Evolutionary conservation across 92 coral and sea anemone genomes (phyloP), one percentile per base, ranked within the genome.

Genomic region (Galaxea fascicularis): DNA sequence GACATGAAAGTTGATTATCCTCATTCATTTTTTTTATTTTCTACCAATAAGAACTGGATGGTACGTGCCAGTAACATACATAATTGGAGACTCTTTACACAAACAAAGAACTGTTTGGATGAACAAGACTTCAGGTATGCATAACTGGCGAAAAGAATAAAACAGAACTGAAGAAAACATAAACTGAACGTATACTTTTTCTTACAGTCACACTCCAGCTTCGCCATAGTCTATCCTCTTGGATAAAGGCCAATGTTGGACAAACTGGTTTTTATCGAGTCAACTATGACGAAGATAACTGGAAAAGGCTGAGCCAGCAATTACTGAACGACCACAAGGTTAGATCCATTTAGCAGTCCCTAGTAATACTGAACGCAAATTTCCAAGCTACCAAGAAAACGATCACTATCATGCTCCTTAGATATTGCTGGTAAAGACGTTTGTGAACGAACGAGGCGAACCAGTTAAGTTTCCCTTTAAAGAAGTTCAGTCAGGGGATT

Each of bases 201-300:
- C 2, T 6, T 6, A 35, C 41, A 52, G 75, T 86, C 20, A 41
- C 79, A 18, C 41, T 58, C n/a, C 82, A 92, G 93, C 93, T 72
- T 80, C 56, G 76, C 81, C 13, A 28, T 56, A 69, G 63, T 41
- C 46, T 13, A 25, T 68, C 89, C 11, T 89, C 89, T 35, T 91
- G 94, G 94, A 57, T 91, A 20, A 91, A 91, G 64, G 94, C 88
- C 25, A 91, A 91, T 60, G 77, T 87, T 67, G 91, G 91, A 29
- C 94, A 91, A 57, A 91, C 88, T n/a, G 89, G 91, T 11, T 91
- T 83, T 44, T 87, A 87, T 78, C 94, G 94, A 70, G 91, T 91
- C 56, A 91, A 91, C 67, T 91, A 91, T 49, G 91, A 89, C 22
- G 74, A 63, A 14, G 86, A 82, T 29, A 91, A 88, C 83, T 91